phyloP scores from a whole-genome alignment of 2,113 vertebrate genomes.

The Eudyptes chrysolophus region DNA sequence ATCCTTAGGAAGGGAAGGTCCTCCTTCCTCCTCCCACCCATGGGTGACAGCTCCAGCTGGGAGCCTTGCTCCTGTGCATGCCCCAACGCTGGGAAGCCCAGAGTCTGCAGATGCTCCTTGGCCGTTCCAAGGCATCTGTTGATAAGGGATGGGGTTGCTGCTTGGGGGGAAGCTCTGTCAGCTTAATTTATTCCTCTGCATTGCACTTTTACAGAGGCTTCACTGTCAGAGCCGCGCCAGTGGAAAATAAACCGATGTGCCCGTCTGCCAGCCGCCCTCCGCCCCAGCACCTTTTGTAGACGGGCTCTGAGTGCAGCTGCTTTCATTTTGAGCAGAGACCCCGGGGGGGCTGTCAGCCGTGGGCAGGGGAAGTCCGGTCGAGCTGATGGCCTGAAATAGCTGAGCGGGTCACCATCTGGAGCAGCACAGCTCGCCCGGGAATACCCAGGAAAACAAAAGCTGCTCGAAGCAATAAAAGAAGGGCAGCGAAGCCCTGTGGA shows the following conservation, averaged over 20 bases:
- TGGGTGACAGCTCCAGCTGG: neutral
- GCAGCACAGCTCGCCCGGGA: neutral
- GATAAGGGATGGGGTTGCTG: neutral
- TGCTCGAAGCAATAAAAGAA: neutral
- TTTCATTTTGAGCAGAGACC: neutral
- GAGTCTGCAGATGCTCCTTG: neutral
- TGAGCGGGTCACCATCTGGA: neutral
- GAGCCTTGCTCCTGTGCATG: neutral
- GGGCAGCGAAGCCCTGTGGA: neutral
- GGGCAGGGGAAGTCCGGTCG: neutral
- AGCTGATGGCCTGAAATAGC: neutral
- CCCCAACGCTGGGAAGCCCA: neutral
- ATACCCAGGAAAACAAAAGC: neutral
- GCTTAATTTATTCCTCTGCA: neutral
- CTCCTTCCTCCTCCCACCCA: neutral
- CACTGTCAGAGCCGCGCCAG: neutral
- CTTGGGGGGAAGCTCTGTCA: neutral
- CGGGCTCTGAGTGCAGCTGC: neutral
- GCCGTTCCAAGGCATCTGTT: neutral
- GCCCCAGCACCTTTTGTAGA: neutral
- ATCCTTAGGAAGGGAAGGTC: neutral
- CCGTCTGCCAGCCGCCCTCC: neutral
- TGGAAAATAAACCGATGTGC: neutral
- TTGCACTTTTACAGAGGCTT: neutral
- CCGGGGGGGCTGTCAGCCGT: fast-evolving